Evolutionary conservation across 2,113 vertebrate genomes (phyloP).

Genomic region (Rhinichthys klamathensis): DNA sequence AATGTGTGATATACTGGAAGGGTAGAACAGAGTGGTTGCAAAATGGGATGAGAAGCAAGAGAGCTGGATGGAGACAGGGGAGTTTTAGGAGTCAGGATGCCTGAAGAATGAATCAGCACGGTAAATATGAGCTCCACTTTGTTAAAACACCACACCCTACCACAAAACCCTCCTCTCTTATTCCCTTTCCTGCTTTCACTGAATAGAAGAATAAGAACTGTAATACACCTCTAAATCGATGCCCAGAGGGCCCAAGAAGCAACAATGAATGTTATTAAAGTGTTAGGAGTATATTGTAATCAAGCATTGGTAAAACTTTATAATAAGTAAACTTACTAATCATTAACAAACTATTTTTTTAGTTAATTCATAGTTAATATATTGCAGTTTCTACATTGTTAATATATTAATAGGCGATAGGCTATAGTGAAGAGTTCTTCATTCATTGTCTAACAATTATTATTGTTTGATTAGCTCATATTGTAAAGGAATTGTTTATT

Average conservation of each 20-base stretch:
- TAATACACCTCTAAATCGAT: not conserved
- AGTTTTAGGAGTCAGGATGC: constrained; percentile 48
- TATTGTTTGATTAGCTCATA: no score
- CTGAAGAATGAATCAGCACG: constrained; percentile 53
- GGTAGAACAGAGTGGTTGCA: not conserved
- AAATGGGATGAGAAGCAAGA: constrained; percentile 5
- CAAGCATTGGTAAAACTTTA: not conserved
- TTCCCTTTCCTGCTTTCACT: constrained; percentile 8
- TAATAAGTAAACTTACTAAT: no score
- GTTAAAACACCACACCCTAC: constrained; percentile 46
- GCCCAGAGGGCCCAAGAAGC: not conserved
- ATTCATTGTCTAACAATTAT: no score
- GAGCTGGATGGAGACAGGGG: constrained; percentile 6
- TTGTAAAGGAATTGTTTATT: no score
- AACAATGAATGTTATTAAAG: not conserved
- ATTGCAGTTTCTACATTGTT: no score
- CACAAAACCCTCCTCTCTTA: constrained; percentile 2
- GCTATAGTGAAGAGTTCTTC: no score
- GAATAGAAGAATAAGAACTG: constrained; percentile 15
- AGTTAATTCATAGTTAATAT: no score
- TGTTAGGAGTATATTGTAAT: not conserved
- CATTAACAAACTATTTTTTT: no score
- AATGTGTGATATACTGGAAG: constrained; percentile 7
- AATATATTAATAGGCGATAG: no score
- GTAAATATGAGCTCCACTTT: constrained; percentile 53